Percentiles rank a stretch among this genome's conserved stretches.
Evolutionary conservation across 2,797 vertebrate species (phyloP).

Genomic region (Alauda arvensis): DNA sequence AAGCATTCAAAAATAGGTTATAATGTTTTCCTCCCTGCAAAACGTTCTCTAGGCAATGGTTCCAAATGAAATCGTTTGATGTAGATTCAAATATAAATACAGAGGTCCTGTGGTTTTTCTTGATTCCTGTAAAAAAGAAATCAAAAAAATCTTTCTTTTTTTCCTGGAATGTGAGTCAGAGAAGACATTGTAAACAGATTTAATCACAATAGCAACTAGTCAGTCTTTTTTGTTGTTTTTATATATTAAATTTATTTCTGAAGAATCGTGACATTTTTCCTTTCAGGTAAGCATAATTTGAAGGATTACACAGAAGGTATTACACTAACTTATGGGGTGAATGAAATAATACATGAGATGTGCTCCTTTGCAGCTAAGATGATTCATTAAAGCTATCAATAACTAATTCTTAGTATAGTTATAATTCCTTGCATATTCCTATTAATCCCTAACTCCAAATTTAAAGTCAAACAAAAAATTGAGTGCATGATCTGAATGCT

Average conservation of each 20-base stretch:
- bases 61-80: constrained; percentile 62
- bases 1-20: constrained; percentile 48
- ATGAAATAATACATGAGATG: not conserved
- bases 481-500: not conserved
- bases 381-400: not conserved
- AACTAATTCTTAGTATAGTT: not conserved
- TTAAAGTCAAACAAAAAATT: not conserved
- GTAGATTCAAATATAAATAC: constrained; percentile 68
- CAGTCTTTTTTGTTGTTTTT: constrained; percentile 11
- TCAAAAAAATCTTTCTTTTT: constrained; percentile 36
- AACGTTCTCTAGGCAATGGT: constrained; percentile 45
- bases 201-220: constrained; percentile 51
- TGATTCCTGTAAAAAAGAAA: constrained; percentile 60
- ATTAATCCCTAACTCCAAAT: not conserved
- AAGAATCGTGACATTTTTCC: not conserved
- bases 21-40: constrained; percentile 17
- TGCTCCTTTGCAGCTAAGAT: not conserved
- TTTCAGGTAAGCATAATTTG: constrained; percentile 6
- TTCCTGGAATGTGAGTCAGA: constrained; percentile 68
- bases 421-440: not conserved
- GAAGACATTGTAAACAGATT: constrained; percentile 62
- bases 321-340: not conserved
- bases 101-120: constrained; percentile 62
- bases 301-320: not conserved
- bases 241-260: constrained; percentile 3